Percentiles rank a stretch among this genome's conserved stretches.
Conservation (phyloP, 2,888 invertebrate species). For the Glyphotaelius pellucidus region DNA sequence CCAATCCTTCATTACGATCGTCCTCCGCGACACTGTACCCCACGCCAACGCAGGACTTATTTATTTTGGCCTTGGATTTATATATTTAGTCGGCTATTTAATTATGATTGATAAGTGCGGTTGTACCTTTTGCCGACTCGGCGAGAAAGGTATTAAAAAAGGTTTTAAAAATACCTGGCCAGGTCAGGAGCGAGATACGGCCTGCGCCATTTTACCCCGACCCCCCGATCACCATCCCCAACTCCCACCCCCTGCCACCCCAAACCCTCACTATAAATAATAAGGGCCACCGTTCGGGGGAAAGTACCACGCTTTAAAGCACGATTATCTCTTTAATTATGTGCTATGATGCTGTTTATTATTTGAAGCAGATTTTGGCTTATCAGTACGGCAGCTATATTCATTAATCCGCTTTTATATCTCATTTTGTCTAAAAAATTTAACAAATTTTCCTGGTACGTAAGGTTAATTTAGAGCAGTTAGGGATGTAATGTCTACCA, state of each 20-base stretch:
- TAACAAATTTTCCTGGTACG: neutral
- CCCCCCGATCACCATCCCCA: neutral
- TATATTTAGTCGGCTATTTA: constrained; percentile 40
- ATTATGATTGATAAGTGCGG: constrained; percentile 56
- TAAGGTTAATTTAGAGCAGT: neutral
- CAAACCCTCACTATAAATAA: constrained; percentile 30
- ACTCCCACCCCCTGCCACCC: neutral
- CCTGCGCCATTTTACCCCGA: neutral
- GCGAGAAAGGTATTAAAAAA: constrained; percentile 19
- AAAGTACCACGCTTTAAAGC: constrained; percentile 36
- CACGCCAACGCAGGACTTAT: neutral
- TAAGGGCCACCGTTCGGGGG: constrained; percentile 32
- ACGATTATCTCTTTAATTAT: constrained; percentile 25
- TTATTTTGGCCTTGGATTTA: neutral
- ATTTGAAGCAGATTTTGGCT: neutral
- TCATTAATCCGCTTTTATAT: neutral
- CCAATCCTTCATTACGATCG: neutral
- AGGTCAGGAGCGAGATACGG: neutral
- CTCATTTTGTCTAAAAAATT: neutral
- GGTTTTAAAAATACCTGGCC: neutral
- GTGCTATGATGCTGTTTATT: neutral
- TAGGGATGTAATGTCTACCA: neutral
- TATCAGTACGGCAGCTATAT: neutral
- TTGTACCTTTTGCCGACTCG: constrained; percentile 20
- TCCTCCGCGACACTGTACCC: neutral